These are phyloP conservation scores for Drosophila paulistorum DNA, from an alignment of 1,140 invertebrate genomes.

Conservation along the genomic window DNA sequence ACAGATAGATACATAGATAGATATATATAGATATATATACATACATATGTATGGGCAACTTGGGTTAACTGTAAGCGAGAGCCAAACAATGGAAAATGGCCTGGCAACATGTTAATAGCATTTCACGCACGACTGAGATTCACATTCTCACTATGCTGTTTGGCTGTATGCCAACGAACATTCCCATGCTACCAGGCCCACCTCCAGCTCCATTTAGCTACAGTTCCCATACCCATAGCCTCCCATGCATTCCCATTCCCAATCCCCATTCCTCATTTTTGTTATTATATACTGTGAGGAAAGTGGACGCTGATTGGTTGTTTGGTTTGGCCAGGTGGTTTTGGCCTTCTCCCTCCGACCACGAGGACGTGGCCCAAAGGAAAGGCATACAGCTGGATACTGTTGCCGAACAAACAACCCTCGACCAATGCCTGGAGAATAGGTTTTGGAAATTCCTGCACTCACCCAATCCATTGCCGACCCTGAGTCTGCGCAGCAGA, in stretches of 20 bases:
- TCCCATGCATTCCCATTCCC: constrained; percentile 7
- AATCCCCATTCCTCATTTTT: background rate
- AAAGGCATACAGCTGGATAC: constrained; percentile 43
- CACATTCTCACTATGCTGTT: constrained; percentile 30
- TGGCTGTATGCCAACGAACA: constrained; percentile 40
- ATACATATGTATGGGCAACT: constrained; percentile 11
- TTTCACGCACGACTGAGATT: constrained; percentile 75
- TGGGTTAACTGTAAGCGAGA: constrained; percentile 25
- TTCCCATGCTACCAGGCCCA: constrained; percentile 23
- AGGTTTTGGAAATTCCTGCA: constrained; percentile 55
- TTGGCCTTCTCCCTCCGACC: background rate
- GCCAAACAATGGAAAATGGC: constrained; percentile 61
- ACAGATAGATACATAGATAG: constrained; percentile 13
- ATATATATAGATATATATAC: constrained; percentile 15
- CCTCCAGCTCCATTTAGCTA: background rate
- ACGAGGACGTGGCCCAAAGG: constrained; percentile 20
- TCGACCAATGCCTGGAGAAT: constrained; percentile 63
- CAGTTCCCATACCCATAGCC: background rate
- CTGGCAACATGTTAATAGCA: constrained; percentile 75
- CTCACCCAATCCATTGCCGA: constrained; percentile 30
- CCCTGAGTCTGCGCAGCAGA: constrained; percentile 56
- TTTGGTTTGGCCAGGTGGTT: constrained; percentile 48
- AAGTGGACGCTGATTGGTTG: constrained; percentile 27
- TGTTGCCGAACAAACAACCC: constrained; percentile 65
- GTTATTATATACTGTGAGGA: constrained; percentile 1